Evolutionary conservation across 2,888 invertebrate species (phyloP).

Genomic region (Dryocosmus kuriphilus): DNA sequence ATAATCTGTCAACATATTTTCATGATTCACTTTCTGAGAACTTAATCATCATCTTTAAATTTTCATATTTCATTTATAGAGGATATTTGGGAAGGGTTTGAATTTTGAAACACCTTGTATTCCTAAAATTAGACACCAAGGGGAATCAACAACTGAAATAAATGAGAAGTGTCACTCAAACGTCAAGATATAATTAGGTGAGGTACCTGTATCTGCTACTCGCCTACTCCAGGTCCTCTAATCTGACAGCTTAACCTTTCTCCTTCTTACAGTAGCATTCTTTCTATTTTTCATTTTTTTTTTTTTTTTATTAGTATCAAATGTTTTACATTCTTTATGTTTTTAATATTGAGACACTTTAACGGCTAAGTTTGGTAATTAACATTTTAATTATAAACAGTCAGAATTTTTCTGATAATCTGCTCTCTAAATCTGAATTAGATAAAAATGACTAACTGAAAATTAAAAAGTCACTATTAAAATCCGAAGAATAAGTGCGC

Average conservation of each 20-base stretch:
- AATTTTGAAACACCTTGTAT: constrained; percentile 24
- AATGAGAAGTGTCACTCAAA: constrained; percentile 74
- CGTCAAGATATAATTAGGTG: constrained; percentile 69
- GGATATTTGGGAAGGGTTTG: constrained; percentile 23
- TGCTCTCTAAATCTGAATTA: too few relatives aligned
- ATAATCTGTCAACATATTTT: constrained; percentile 36
- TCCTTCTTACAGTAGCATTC: constrained; percentile 40
- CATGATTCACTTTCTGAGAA: constrained; percentile 36
- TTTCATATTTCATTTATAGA: not conserved
- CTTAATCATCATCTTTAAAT: not conserved
- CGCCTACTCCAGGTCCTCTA: constrained; percentile 64
- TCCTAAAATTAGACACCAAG: constrained; percentile 20
- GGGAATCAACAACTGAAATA: constrained; percentile 59
- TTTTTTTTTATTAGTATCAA: not conserved
- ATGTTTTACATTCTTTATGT: not conserved
- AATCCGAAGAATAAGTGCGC: too few relatives aligned
- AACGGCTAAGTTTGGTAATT: not conserved
- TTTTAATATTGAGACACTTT: not conserved
- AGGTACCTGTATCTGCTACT: constrained; percentile 54
- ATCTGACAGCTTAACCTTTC: constrained; percentile 68
- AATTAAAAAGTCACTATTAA: too few relatives aligned
- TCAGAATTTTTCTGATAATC: too few relatives aligned
- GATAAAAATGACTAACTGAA: too few relatives aligned
- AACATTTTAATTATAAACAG: not conserved
- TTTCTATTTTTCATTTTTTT: constrained; percentile 42